phyloP scores from a whole-genome alignment of 1,140 invertebrate species.

The Diorhabda carinulata region DNA sequence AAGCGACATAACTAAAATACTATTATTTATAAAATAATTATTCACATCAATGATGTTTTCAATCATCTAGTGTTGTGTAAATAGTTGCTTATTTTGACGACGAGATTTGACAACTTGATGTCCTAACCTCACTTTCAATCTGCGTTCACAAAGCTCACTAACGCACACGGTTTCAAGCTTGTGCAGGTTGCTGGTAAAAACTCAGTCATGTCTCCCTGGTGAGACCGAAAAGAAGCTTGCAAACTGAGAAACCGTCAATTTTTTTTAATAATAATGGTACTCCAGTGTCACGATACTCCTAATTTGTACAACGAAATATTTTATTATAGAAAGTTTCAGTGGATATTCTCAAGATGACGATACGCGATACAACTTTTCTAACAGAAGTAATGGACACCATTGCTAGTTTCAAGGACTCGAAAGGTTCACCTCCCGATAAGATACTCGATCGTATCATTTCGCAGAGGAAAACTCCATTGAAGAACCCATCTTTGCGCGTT shows the following conservation, averaged over 20 bases:
- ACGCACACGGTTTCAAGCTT: not conserved
- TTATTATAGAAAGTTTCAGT: not conserved
- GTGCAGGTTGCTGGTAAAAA: no score
- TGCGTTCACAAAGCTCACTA: not conserved
- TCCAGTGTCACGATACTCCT: not conserved
- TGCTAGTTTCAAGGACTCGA: not conserved
- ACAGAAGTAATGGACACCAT: slow-evolving; percentile 8
- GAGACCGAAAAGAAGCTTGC: not conserved
- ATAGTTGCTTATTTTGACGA: not conserved
- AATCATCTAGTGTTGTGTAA: no score
- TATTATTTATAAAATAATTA: no score
- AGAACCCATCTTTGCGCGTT: not conserved
- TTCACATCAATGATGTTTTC: no score
- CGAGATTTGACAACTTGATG: not conserved
- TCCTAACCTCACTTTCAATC: not conserved
- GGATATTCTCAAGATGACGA: not conserved
- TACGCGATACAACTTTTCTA: slow-evolving; percentile 4
- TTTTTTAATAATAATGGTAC: not conserved
- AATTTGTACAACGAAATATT: not conserved
- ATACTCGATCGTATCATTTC: slow-evolving; percentile 1
- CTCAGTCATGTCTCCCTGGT: no score
- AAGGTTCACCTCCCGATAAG: not conserved
- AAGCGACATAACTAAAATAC: no score
- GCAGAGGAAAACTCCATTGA: not conserved
- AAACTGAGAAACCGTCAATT: not conserved